Conservation (phyloP, 2,113 vertebrate genomes). For the Tetrax tetrax region DNA sequence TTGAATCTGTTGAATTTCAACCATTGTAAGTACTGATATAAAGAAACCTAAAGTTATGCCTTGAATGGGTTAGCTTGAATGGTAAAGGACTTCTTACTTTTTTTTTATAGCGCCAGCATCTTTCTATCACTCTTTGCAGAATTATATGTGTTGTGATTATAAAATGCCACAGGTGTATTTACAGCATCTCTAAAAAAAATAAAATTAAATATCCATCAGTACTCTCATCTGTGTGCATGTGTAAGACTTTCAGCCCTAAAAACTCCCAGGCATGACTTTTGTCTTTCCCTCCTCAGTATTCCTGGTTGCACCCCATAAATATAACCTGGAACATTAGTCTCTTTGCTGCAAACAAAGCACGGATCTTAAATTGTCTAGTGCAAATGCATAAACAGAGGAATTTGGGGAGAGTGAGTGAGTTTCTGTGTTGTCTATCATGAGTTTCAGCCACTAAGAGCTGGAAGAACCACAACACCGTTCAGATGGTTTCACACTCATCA, state of each 20-base stretch:
- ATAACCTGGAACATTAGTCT: not conserved
- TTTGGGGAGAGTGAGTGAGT: not conserved
- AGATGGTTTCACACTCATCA: not conserved
- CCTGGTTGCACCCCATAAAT: not conserved
- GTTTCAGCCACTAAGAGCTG: not conserved
- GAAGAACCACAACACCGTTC: not conserved
- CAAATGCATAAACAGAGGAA: not conserved
- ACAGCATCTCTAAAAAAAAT: not conserved
- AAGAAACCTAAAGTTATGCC: not conserved
- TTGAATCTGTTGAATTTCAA: not conserved
- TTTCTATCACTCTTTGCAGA: not conserved
- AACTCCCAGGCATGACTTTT: not conserved
- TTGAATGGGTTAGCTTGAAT: not conserved
- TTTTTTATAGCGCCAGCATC: not conserved
- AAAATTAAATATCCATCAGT: not conserved
- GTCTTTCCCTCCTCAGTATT: not conserved
- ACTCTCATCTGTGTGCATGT: not conserved
- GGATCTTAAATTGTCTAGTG: not conserved
- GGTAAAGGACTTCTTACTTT: not conserved
- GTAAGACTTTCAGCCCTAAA: not conserved
- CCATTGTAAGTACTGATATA: not conserved
- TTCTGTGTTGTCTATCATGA: not conserved
- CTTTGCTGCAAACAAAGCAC: not conserved
- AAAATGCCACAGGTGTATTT: not conserved
- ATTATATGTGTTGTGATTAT: not conserved